Base-by-base conservation (phyloP, 1,140 invertebrate genomes). In the Saccostrea glomerata region DNA sequence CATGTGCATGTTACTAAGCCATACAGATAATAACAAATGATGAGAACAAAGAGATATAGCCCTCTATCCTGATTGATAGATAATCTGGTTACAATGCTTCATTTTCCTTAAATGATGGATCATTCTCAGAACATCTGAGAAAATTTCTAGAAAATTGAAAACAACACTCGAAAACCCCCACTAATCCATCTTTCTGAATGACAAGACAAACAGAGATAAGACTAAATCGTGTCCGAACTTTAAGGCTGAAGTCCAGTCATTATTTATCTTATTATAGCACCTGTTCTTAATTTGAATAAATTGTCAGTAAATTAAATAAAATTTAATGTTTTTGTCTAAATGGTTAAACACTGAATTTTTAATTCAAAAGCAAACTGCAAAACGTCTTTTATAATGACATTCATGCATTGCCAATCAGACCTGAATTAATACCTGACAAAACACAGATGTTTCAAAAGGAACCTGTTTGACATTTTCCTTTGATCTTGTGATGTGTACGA, bases 1-100 rank as follows among this genome's bases (percentile, higher is more conserved):
- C 70, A 36, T 15, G 25, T 66, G 60, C 60, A 66, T 66, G 60
- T 66, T 23, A 77, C 25, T 6, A 77, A 15, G 13, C 23, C 25
- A 77, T 77, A 77, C 11, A 36, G 23, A 77, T 30, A 30, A 30
- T 25, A 73, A 73, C 30, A 13, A 77, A 77, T 12, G 4, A 77
- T 36, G 30, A 77, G 13, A 25, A 36, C 70, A 40, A 11, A 77
- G 23, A 15, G 15, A 36, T 25, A 30, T 73, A 73, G 36, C 25
- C 23, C 70, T 63, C 58, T 77, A 77, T 77, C 25, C 30, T 77
- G 25, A 23, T 30, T 77, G 70, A 77, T 77, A 77, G 25, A 77
- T 77, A 30, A 30, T 77, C 70, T 77, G 25, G 25, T 36, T 77
- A 77, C 25, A 30, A 77, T 30, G 70, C 13, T 25, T 77, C 70